These are phyloP conservation scores for Galleria mellonella DNA, from an alignment of 1,140 invertebrate species.

Conservation along the genomic window DNA sequence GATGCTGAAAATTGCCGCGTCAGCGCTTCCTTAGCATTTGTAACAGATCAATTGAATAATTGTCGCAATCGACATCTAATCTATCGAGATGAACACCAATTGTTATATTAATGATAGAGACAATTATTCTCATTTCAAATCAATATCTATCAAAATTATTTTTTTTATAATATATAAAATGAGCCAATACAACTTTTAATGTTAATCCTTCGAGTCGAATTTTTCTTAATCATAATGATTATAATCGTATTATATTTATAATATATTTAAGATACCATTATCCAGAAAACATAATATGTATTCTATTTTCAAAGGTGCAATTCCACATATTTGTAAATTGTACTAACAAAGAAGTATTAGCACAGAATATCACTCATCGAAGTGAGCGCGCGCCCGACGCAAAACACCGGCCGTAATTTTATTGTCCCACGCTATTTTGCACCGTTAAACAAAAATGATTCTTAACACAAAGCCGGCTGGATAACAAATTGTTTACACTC, in stretches of 20 bases:
- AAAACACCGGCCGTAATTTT: constrained; percentile 54
- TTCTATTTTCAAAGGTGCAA: constrained; percentile 6
- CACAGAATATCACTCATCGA: constrained; percentile 52
- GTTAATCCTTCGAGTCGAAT: background rate
- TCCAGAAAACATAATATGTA: background rate
- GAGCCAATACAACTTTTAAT: too few relatives aligned
- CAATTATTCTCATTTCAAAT: constrained; percentile 25
- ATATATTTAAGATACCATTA: background rate
- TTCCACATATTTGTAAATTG: constrained; percentile 33
- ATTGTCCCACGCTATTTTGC: constrained; percentile 40
- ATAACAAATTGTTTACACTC: constrained; percentile 35
- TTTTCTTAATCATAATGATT: background rate
- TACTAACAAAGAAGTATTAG: constrained; percentile 46
- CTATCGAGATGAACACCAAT: constrained; percentile 13
- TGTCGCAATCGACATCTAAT: constrained; percentile 14
- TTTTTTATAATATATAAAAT: too few relatives aligned
- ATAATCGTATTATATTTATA: too few relatives aligned
- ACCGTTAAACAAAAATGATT: constrained; percentile 42
- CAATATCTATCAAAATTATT: too few relatives aligned
- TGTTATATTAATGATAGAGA: constrained; percentile 30
- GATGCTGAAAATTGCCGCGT: constrained; percentile 28
- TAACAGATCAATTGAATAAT: constrained; percentile 11
- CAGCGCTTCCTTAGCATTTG: constrained; percentile 10
- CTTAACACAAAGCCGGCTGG: constrained; percentile 40
- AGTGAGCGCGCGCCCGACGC: constrained; percentile 48